A percentile compares a stretch with the other conserved stretches of the same genome.
These are phyloP conservation scores for Abrostola triplasia DNA, from an alignment of 2,888 invertebrate genomes.

Conservation along the genomic window DNA sequence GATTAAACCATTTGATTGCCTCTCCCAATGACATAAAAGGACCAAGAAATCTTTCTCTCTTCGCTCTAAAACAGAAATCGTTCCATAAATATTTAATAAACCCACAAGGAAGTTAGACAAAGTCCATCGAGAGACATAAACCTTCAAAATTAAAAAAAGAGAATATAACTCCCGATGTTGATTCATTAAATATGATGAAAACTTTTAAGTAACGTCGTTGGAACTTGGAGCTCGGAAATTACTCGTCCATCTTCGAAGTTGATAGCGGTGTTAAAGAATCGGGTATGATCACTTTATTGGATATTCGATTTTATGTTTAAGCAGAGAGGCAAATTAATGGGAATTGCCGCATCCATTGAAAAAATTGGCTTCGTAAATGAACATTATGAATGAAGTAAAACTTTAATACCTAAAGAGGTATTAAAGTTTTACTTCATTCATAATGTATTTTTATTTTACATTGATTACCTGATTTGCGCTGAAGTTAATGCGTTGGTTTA, in stretches of 20 bases:
- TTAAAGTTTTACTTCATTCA: neutral
- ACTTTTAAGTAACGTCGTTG: constrained; percentile 69
- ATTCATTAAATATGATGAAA: constrained; percentile 69
- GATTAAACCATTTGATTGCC: neutral
- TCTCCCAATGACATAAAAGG: neutral
- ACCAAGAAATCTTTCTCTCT: neutral
- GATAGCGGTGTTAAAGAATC: constrained; percentile 12
- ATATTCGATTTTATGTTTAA: neutral
- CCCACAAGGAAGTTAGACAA: constrained; percentile 37
- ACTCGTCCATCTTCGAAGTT: constrained; percentile 66
- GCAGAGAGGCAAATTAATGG: constrained; percentile 1
- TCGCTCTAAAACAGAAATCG: constrained; percentile 2
- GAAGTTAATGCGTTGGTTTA: too few relatives aligned
- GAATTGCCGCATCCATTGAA: neutral
- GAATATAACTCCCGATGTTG: constrained; percentile 62
- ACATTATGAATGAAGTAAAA: neutral
- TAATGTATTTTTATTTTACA: too few relatives aligned
- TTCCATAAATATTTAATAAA: constrained; percentile 44
- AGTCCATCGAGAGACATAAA: constrained; percentile 56
- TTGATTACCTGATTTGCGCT: too few relatives aligned
- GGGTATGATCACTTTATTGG: neutral
- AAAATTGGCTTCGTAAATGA: too few relatives aligned
- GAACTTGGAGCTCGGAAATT: constrained; percentile 63
- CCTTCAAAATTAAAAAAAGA: constrained; percentile 61
- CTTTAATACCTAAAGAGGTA: neutral